A percentile compares a stretch with the other conserved stretches of the same genome.
These are phyloP conservation scores for Cyphomyrmex costatus DNA, from an alignment of 1,140 invertebrate species.

Conservation along the genomic window DNA sequence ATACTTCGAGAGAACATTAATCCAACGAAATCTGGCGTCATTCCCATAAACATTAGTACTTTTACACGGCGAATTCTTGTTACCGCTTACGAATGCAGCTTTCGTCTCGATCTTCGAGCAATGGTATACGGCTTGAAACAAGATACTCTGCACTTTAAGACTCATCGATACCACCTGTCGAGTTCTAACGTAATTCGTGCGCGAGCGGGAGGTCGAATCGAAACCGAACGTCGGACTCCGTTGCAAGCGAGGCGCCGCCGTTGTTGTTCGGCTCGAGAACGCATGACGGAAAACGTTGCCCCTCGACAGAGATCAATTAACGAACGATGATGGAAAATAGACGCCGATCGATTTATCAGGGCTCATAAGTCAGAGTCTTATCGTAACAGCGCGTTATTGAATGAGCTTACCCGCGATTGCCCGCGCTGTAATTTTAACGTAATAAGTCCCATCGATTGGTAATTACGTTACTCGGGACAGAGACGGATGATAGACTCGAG, in stretches of 20 bases:
- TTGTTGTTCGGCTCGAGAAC: conserved; percentile 23
- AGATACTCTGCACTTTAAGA: conserved; percentile 70
- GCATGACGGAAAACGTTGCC: conserved; percentile 42
- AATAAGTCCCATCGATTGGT: conserved; percentile 48
- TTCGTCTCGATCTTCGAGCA: conserved; percentile 41
- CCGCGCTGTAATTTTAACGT: conserved; percentile 58
- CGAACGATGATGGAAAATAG: conserved; percentile 58
- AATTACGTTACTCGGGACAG: conserved; percentile 55
- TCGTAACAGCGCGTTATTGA: conserved; percentile 57
- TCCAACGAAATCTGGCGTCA: not conserved
- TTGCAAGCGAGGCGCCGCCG: conserved; percentile 13
- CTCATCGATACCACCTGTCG: conserved; percentile 73
- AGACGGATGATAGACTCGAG: conserved; percentile 22
- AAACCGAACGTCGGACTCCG: not conserved
- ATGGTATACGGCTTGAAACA: conserved; percentile 64
- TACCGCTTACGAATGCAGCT: not conserved
- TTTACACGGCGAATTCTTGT: not conserved
- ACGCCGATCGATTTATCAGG: conserved; percentile 58
- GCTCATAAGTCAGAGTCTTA: conserved; percentile 49
- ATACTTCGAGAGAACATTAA: not conserved
- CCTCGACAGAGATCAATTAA: conserved; percentile 58
- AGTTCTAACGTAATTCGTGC: conserved; percentile 64
- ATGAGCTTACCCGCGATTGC: conserved; percentile 46
- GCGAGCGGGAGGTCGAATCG: conserved; percentile 34
- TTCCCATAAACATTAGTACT: not conserved